phyloP scores from a whole-genome alignment of 30 jellyfish, hydroid and myxozoan genomes.

The Aurelia sp. region DNA sequence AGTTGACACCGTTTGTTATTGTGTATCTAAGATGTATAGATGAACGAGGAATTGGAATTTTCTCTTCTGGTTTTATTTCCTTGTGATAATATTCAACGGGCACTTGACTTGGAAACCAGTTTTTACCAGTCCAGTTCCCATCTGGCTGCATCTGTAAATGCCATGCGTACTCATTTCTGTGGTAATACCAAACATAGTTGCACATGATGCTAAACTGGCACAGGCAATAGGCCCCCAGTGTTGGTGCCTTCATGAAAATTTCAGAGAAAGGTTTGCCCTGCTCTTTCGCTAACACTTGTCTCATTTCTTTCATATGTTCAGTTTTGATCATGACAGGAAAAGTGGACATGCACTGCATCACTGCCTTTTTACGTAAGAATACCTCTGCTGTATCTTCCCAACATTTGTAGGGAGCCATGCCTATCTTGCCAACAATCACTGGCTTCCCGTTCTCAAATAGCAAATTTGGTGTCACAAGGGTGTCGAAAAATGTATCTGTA shows the following conservation, averaged over 20 bases:
- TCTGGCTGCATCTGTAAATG: slow-evolving; percentile 66
- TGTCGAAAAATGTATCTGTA: slow-evolving; percentile 65
- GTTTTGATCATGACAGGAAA: slow-evolving; percentile 71
- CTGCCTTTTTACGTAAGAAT: slow-evolving; percentile 52
- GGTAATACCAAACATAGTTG: slow-evolving; percentile 68
- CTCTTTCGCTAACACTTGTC: slow-evolving; percentile 2
- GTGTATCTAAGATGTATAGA: slow-evolving; percentile 55
- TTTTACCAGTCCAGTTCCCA: slow-evolving; percentile 16
- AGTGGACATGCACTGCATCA: slow-evolving; percentile 65
- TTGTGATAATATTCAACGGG: slow-evolving; percentile 12
- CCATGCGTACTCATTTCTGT: slow-evolving; percentile 69
- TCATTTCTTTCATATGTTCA: slow-evolving; percentile 7
- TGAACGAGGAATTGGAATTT: slow-evolving; percentile 46
- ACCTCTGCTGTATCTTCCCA: slow-evolving; percentile 52
- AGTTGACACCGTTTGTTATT: slow-evolving; percentile 12
- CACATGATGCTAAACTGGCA: slow-evolving; percentile 6
- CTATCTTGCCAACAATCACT: slow-evolving; percentile 50
- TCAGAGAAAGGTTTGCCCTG: slow-evolving; percentile 58
- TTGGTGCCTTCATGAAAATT: slow-evolving; percentile 1
- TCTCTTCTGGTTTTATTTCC: slow-evolving; percentile 19
- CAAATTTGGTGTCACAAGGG: slow-evolving; percentile 63
- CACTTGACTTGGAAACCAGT: slow-evolving; percentile 46
- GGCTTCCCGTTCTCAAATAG: slow-evolving; percentile 62
- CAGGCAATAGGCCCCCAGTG: slow-evolving; percentile 43
- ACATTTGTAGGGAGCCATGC: slow-evolving; percentile 27